Evolutionary conservation across 2,888 invertebrate genomes (phyloP), one percentile per base, ranked within the genome.

Genomic region (Dasysyrphus tricinctus): DNA sequence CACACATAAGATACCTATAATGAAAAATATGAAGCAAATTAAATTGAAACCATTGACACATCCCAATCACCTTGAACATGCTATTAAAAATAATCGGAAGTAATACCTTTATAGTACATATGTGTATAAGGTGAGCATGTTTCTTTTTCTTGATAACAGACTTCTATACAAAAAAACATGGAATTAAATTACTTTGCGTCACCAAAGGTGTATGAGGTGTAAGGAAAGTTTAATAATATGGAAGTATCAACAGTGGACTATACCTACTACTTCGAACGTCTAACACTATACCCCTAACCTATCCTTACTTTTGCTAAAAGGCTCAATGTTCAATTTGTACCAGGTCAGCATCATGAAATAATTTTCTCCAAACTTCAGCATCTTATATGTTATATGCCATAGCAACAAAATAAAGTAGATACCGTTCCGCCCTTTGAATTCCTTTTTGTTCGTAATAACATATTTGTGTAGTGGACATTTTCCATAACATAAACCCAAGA

Each of bases 301-400:
- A 63, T 3, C 12, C 4, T n/a, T 44, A n/a, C 16, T 47, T 16
- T 47, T 24, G 6, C 9, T 11, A 5, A 29, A 69, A 69, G 51
- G 51, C 19, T 59, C 24, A 59, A 16, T 69, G 51, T 69, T 54
- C 69, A 69, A 69, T 69, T 69, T 69, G 69, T 69, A 37, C 39
- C 69, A 39, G 34, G 51, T 69, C 51, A 51, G 37, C 51, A 69
- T 24, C 69, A 39, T 51, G 51, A 69, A 69, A 69, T 69, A 69
- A 51, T 69, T 69, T 54, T 69, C 49, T 16, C 19, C 37, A 37
- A 37, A 49, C 44, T 44, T 65, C 14, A n/a, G 29, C 8, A 42
- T 44, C 29, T 63, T 44, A 24, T 39, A 44, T 14, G 24, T 24
- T 2, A 19, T 0, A 12, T 51, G 14, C 16, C 14, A 12, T 7